Evolutionary conservation across 2,797 vertebrate genomes (phyloP), one percentile per base, ranked within the genome.

Genomic region (Chelon auratus): DNA sequence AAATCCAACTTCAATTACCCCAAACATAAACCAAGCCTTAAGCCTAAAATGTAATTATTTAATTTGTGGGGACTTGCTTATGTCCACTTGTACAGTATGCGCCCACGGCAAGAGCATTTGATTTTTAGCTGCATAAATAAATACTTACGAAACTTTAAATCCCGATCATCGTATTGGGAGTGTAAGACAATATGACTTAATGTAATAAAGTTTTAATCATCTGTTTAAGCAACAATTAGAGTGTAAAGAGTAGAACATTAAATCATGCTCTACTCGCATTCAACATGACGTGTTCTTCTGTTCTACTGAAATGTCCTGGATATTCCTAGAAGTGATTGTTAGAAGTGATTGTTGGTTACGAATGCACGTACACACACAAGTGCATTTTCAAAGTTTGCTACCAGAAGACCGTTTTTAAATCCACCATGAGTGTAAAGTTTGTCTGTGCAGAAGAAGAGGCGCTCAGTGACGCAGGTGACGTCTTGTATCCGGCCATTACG

Each of bases 201-300:
- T 24, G 15, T 50, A 30, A 64, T 22, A 62, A 59, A 62, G 9
- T 5, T 69, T 54, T 48, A 50, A 42, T 66, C 20, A 33, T 53
- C 15, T 55, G 3, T 65, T 47, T 48, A 10, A 55, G 11, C 22
- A 13, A 47, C 30, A 62, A 15, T 40, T 11, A 62, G 20, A 59
- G 13, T 48, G 3, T 30, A 48, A 47, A 47, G n/a, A 47, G 17
- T 17, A 15, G 65, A 18, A 45, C 1, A 24, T 39, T 39, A 43
- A 60, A 51, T 2, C 12, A 20, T 26, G 9, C 3, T 26, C 24
- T 26, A 26, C 24, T 3, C 43, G 17, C 3, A 62, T 52, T 3
- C 9, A 20, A 13, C 14, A 5, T 26, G 33, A 57, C 5, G 9
- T 15, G 9, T 54, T 57, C 6, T 20, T 53, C 45, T 45, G 15